Evolutionary conservation across 1,140 invertebrate genomes (phyloP).

Genomic region (Macrotrachela quadricornifera): DNA sequence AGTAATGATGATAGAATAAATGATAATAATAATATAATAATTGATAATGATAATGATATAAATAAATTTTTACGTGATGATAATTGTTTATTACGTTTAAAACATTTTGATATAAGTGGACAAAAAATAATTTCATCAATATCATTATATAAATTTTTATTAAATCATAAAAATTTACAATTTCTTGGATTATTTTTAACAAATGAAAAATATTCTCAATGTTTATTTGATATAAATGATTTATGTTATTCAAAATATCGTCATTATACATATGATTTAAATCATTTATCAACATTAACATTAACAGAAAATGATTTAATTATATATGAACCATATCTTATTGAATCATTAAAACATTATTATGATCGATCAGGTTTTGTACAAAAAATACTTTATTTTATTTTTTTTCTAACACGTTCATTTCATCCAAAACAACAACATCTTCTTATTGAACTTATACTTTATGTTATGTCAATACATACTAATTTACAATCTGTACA

Average conservation of each 20-base stretch:
- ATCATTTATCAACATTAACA: slow-evolving; percentile 11
- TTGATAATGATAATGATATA: no score
- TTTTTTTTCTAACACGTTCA: slow-evolving; percentile 44
- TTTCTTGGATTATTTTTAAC: slow-evolving; percentile 44
- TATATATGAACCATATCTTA: slow-evolving; percentile 37
- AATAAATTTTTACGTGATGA: no score
- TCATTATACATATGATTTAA: slow-evolving; percentile 15
- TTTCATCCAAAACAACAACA: slow-evolving; percentile 17
- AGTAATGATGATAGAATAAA: no score
- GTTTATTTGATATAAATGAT: slow-evolving; percentile 39
- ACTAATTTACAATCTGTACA: slow-evolving; percentile 45
- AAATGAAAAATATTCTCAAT: slow-evolving; percentile 16
- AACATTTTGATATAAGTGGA: no score
- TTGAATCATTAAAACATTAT: slow-evolving; percentile 43
- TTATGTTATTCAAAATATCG: slow-evolving; percentile 13
- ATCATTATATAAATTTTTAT: no score
- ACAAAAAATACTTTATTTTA: slow-evolving; percentile 48
- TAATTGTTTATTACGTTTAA: no score
- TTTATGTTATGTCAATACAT: slow-evolving; percentile 46
- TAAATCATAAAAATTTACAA: slow-evolving; percentile 23
- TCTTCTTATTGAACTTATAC: slow-evolving; percentile 36
- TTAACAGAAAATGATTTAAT: not conserved
- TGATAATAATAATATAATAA: no score
- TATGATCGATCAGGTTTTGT: slow-evolving; percentile 40
- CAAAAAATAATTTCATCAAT: no score